Evolutionary conservation across 2,797 vertebrate genomes (phyloP), one percentile per base, ranked within the genome.

Genomic region (Chrysocyon brachyurus): DNA sequence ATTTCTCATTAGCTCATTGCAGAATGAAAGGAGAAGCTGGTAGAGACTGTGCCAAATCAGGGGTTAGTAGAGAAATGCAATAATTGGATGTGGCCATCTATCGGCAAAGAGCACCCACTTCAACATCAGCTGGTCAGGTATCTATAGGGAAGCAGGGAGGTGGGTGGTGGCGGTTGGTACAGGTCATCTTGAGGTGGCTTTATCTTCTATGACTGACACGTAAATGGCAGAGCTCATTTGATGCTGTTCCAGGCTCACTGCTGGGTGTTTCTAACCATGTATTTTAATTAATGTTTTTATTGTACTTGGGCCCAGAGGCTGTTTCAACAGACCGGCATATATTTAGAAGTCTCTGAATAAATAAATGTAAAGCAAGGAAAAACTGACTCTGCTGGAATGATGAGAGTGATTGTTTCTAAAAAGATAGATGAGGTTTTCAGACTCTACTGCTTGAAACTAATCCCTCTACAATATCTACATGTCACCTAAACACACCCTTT

Each of bases 301-400:
- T 97, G 95, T 97, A 97, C 87, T 88, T 97, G 82, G 83, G 92
- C 96, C 96, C 61, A 93, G 78, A 96, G 78, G 49, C 90, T 97
- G 93, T 97, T 97, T 96, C 90, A 91, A 77, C 86, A 96, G 94
- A 95, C 54, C 36, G 70, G 97, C 93, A 93, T 96, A 93, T 97
- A 97, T 98, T 97, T 97, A 95, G 94, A 97, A 92, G 57, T 95
- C 91, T 90, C 79, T 93, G 93, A 96, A 97, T 95, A 97, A 98
- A 96, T 97, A 97, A 96, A 97, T 94, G 61, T 91, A 98, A 98
- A 98, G 95, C 95, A 95, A 98, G 96, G 97, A 97, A 96, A 98
- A 98, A 97, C 36, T 70, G 79, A 98, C 90, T 96, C 97, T 97
- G 97, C 94, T 98, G 97, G 91, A 90, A 24, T 33, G 0, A 31